Percentiles rank a stretch among this genome's conserved stretches.
These are phyloP conservation scores for Gnathonemus echidnorhynchus DNA, from an alignment of 2,113 vertebrate species.

Conservation along the genomic window DNA sequence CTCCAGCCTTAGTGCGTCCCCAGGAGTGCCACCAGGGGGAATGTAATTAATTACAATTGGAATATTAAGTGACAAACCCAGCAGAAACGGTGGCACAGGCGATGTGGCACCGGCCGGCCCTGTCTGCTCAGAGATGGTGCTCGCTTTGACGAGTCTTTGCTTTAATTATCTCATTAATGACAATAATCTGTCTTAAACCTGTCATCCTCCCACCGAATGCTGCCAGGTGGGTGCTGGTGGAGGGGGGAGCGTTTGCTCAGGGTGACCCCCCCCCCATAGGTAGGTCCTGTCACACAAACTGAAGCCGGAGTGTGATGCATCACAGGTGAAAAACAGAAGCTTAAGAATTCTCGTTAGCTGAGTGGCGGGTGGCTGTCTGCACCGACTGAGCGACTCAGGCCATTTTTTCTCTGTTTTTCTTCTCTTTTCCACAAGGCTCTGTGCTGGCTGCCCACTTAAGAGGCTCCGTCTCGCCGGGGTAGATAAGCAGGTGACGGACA, in stretches of 20 bases:
- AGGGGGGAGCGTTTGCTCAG: background rate
- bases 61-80: conserved; percentile 32
- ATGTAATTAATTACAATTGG: conserved; percentile 44
- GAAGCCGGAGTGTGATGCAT: conserved; percentile 48
- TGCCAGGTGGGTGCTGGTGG: background rate
- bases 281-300: conserved; percentile 54
- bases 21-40: conserved; percentile 24
- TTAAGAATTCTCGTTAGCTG: conserved; percentile 45
- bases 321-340: conserved; percentile 43
- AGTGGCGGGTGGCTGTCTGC: conserved; percentile 35
- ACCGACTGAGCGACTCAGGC: background rate
- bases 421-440: conserved; percentile 21
- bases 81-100: conserved; percentile 14
- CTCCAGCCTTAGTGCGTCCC: conserved; percentile 11
- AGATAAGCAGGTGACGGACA: conserved; percentile 44
- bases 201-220: conserved; percentile 1
- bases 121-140: conserved; percentile 18
- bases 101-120: background rate
- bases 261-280: conserved; percentile 33
- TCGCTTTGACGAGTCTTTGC: background rate
- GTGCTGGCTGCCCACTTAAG: conserved; percentile 35
- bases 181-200: conserved; percentile 32
- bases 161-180: conserved; percentile 26
- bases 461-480: conserved; percentile 39
- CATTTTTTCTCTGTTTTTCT: background rate